phyloP scores from a whole-genome alignment of 1,140 invertebrate species.

The Marisa cornuarietis region DNA sequence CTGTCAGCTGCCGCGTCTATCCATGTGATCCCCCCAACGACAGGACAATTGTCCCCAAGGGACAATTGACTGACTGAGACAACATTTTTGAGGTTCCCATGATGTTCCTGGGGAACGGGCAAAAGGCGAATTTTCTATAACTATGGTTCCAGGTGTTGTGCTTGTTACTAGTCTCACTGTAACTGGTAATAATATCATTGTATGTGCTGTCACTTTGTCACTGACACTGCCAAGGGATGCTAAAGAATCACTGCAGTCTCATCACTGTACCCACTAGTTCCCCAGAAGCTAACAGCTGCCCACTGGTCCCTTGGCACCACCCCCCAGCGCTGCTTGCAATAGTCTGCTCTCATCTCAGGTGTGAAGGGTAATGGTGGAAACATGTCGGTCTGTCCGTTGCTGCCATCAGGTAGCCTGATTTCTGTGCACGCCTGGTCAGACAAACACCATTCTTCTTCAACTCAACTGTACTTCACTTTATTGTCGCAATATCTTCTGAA shows the following conservation, averaged over 20 bases:
- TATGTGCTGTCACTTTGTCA: too few relatives aligned
- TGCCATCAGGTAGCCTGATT: constrained; percentile 50
- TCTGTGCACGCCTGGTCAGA: constrained; percentile 58
- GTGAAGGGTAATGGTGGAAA: constrained; percentile 60
- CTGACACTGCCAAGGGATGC: background rate
- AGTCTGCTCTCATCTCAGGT: constrained; percentile 41
- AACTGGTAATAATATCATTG: background rate
- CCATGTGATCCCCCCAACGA: too few relatives aligned
- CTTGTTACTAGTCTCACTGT: background rate
- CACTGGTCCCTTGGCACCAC: constrained; percentile 50
- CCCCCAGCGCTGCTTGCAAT: constrained; percentile 54
- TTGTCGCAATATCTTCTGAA: background rate
- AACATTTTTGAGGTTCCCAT: too few relatives aligned
- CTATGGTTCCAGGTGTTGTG: too few relatives aligned
- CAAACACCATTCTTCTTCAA: too few relatives aligned
- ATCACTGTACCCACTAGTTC: constrained; percentile 38
- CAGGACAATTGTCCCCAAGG: too few relatives aligned
- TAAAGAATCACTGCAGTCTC: background rate
- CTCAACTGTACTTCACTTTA: too few relatives aligned
- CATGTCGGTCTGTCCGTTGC: constrained; percentile 59
- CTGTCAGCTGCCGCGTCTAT: too few relatives aligned
- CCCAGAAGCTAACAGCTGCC: constrained; percentile 48
- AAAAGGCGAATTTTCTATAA: too few relatives aligned
- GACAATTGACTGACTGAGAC: too few relatives aligned
- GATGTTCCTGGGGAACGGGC: too few relatives aligned